Conservation (phyloP, 2,113 vertebrate genomes). For the Otus sunia region DNA sequence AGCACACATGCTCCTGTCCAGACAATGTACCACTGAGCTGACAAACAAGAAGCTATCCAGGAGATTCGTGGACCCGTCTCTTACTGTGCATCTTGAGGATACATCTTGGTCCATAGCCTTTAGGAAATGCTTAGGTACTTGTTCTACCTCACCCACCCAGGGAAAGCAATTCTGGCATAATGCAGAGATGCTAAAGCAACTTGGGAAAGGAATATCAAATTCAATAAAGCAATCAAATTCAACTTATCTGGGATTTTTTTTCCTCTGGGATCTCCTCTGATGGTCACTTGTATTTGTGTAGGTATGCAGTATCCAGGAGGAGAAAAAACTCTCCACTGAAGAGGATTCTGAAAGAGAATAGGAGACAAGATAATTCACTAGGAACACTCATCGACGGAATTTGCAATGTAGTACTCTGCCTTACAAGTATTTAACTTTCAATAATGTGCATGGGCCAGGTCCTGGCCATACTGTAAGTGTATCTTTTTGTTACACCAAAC, state of each 20-base stretch:
- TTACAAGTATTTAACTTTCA: background rate
- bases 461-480: background rate
- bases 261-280: background rate
- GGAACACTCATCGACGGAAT: background rate
- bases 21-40: background rate
- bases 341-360: background rate
- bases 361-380: background rate
- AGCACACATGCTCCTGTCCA: background rate
- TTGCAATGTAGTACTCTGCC: background rate
- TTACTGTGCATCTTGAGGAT: background rate
- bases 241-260: background rate
- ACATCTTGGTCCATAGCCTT: background rate
- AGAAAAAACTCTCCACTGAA: background rate
- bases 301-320: background rate
- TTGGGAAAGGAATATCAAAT: background rate
- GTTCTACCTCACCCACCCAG: background rate
- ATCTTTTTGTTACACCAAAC: background rate
- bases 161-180: background rate
- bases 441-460: background rate
- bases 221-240: background rate
- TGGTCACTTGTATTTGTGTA: background rate
- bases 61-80: rapidly evolving
- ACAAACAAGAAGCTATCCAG: background rate
- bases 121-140: background rate
- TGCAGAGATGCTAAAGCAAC: background rate